Conservation (phyloP, 1,140 invertebrate genomes). For the Atta texana region DNA sequence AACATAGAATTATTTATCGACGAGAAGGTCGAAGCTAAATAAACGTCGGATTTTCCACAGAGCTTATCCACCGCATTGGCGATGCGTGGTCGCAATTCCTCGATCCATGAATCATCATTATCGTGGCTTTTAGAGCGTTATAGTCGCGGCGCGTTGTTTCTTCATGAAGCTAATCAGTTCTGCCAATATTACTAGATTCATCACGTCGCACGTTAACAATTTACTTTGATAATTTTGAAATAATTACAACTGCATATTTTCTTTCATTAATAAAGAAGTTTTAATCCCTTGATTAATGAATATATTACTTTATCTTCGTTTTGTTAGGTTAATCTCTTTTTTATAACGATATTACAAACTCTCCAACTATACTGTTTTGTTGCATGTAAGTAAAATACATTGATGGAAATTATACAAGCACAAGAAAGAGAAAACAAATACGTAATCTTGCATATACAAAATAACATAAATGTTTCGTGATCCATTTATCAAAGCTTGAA, state of each 20-base stretch:
- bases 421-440: not conserved
- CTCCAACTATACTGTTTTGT: not conserved
- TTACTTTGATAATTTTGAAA: not conserved
- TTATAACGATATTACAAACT: not conserved
- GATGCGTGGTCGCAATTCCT: conserved; percentile 58
- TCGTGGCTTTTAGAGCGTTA: conserved; percentile 54
- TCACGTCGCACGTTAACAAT: not conserved
- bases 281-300: not conserved
- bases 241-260: not conserved
- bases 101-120: conserved; percentile 73
- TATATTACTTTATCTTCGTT: not conserved
- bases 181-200: conserved; percentile 29
- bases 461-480: not conserved
- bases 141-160: conserved; percentile 16
- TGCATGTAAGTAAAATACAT: not conserved
- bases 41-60: conserved; percentile 81
- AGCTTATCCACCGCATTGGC: conserved; percentile 73
- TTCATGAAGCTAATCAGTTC: conserved; percentile 27
- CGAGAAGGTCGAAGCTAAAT: conserved; percentile 83
- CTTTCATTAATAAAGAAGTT: not conserved
- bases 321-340: not conserved
- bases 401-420: not conserved
- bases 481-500: conserved; percentile 20
- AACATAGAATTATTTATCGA: conserved; percentile 83
- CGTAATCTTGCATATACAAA: not conserved